phyloP scores from a whole-genome alignment of 2,113 vertebrate genomes.

The Microtus richardsoni region DNA sequence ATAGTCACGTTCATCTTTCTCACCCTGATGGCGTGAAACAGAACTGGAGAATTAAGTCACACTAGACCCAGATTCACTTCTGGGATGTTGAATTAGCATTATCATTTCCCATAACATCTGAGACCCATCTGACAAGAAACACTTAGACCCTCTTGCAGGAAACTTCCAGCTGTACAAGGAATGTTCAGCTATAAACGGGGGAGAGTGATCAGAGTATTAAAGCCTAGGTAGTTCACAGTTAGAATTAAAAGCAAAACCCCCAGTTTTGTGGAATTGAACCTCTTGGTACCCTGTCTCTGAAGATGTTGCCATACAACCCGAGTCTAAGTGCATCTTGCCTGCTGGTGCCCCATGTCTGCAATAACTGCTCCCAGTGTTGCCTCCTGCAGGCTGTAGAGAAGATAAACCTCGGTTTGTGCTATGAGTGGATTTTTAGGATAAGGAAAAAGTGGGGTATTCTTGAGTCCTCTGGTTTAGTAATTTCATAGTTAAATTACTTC shows the following conservation, averaged over 20 bases:
- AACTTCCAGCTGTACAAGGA: background rate
- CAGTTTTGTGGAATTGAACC: background rate
- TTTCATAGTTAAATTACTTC: background rate
- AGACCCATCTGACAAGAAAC: background rate
- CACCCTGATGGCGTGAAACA: background rate
- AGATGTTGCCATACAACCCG: background rate
- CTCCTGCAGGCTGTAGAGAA: background rate
- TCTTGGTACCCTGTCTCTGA: background rate
- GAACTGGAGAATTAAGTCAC: constrained; percentile 32
- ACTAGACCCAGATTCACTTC: constrained; percentile 39
- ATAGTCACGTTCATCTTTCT: constrained; percentile 12
- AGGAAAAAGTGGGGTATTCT: background rate
- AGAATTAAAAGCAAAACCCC: constrained; percentile 9
- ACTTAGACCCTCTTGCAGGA: background rate
- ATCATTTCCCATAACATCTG: background rate
- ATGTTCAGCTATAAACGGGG: background rate
- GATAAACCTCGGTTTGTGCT: background rate
- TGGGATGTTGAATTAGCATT: background rate
- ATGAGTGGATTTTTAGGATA: background rate
- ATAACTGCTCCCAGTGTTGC: background rate
- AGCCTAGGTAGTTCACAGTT: background rate
- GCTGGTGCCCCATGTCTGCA: background rate
- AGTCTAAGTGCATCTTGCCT: background rate
- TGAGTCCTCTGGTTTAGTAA: background rate
- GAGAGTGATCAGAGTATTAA: background rate